Evolutionary conservation across 2,797 vertebrate species (phyloP).

Genomic region (Falco concolor): DNA sequence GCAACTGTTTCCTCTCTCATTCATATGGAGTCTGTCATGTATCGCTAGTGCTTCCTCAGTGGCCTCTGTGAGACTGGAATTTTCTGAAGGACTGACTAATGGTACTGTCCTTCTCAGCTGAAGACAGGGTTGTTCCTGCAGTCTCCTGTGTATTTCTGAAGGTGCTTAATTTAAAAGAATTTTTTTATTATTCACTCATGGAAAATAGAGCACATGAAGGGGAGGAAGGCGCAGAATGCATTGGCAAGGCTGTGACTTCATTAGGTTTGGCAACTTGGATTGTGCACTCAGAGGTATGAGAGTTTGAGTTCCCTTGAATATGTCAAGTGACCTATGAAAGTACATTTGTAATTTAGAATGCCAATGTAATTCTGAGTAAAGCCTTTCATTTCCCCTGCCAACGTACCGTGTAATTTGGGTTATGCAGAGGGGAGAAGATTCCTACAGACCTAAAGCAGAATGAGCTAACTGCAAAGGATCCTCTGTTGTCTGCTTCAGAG

Average conservation of each 20-base stretch:
- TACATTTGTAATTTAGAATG: background rate
- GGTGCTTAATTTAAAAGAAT: background rate
- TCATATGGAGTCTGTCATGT: background rate
- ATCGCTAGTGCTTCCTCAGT: background rate
- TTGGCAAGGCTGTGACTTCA: background rate
- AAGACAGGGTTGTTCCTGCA: background rate
- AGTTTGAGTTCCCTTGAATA: background rate
- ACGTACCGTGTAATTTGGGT: background rate
- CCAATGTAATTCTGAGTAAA: background rate
- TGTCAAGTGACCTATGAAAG: background rate
- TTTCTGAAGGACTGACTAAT: background rate
- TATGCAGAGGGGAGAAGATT: background rate
- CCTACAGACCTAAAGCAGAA: background rate
- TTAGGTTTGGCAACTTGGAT: background rate
- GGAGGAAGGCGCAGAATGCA: background rate
- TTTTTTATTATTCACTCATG: background rate
- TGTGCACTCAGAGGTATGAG: background rate
- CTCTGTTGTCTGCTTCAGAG: background rate
- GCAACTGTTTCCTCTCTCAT: background rate
- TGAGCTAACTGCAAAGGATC: background rate
- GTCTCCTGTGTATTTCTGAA: background rate
- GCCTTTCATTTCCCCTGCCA: background rate
- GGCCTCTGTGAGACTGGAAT: background rate
- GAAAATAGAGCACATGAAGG: background rate
- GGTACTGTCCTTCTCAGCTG: background rate